Conservation (phyloP, 2,797 vertebrate genomes). For the Oreochromis mossambicus region DNA sequence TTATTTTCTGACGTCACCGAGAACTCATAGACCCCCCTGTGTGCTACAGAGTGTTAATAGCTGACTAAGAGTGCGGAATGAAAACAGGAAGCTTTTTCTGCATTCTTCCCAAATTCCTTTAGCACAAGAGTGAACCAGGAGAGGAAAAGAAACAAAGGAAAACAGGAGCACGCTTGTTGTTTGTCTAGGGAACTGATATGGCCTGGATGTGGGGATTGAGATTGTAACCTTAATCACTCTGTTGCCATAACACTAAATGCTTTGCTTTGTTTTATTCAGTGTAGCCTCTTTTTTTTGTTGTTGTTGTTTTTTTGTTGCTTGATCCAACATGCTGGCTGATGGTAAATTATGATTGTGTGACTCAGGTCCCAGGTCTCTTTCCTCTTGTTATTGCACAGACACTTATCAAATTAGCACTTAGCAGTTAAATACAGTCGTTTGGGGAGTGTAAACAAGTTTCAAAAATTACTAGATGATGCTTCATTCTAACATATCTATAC, state of each 20-base stretch:
- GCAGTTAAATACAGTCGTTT: not conserved
- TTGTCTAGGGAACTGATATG: slow-evolving; percentile 55
- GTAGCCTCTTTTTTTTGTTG: not conserved
- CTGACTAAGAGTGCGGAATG: slow-evolving; percentile 62
- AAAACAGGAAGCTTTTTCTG: slow-evolving; percentile 78
- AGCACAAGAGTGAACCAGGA: slow-evolving; percentile 18
- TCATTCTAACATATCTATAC: not conserved
- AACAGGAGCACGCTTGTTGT: slow-evolving; percentile 51
- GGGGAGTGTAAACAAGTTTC: not conserved
- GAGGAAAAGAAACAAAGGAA: slow-evolving; percentile 61
- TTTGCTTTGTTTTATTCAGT: slow-evolving; percentile 11
- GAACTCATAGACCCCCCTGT: not conserved
- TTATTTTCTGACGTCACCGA: slow-evolving; percentile 28
- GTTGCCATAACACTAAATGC: slow-evolving; percentile 58
- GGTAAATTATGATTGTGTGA: not conserved
- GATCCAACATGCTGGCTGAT: not conserved
- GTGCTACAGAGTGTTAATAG: slow-evolving; percentile 31
- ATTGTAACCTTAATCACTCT: slow-evolving; percentile 57
- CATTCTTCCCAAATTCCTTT: slow-evolving; percentile 73
- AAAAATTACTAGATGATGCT: not conserved
- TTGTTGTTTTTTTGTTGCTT: not conserved
- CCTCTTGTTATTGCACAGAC: not conserved
- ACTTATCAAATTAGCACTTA: not conserved
- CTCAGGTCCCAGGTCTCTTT: not conserved
- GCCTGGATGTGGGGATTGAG: slow-evolving; percentile 40